These are phyloP conservation scores for Etia nguti DNA, from an alignment of 2,113 vertebrate species.

Conservation along the genomic window DNA sequence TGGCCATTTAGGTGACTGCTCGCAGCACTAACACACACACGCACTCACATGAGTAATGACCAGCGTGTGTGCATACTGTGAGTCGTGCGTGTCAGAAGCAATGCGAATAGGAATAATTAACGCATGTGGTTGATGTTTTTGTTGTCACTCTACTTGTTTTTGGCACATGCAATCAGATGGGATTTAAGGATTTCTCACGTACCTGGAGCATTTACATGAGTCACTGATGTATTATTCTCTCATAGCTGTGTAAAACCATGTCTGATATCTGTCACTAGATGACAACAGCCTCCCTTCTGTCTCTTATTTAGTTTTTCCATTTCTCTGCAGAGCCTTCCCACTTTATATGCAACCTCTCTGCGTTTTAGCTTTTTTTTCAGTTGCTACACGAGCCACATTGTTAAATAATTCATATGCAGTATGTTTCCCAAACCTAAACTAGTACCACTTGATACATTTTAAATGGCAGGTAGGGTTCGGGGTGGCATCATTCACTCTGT, in stretches of 20 bases:
- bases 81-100: not conserved
- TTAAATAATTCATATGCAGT: slow-evolving; percentile 37
- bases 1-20: not conserved
- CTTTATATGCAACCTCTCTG: not conserved
- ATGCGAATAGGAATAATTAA: not conserved
- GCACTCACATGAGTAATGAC: not conserved
- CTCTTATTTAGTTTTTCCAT: not conserved
- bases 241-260: not conserved
- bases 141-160: not conserved
- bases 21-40: not conserved
- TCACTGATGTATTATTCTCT: not conserved
- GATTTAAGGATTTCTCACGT: not conserved
- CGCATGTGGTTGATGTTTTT: slow-evolving; percentile 21
- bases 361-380: not conserved
- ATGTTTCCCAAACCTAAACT: not conserved
- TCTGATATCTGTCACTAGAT: not conserved
- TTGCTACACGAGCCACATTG: not conserved
- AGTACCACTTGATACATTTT: slow-evolving; percentile 13
- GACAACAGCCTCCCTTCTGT: not conserved
- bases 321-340: not conserved
- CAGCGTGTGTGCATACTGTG: not conserved
- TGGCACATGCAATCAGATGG: not conserved
- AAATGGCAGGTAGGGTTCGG: slow-evolving; percentile 44
- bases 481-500: not conserved
- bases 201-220: not conserved